Evolutionary conservation across 1,140 invertebrate species (phyloP).

Genomic region (Chironomus tepperi): DNA sequence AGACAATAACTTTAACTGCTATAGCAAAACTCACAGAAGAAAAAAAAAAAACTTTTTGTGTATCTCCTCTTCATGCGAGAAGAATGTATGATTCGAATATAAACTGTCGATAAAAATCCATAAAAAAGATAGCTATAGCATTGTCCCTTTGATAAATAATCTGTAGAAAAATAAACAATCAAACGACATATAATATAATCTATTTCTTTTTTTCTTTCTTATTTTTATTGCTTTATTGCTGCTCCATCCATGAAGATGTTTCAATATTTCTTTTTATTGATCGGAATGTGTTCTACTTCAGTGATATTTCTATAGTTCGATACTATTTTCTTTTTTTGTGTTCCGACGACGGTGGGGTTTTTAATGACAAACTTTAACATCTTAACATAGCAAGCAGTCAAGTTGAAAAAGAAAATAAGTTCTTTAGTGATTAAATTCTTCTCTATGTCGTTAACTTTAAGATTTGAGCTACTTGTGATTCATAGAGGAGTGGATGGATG

Average conservation of each 20-base stretch:
- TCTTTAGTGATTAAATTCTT: conserved; percentile 14
- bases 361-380: conserved; percentile 14
- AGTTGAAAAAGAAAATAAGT: conserved; percentile 14
- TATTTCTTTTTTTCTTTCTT: conserved; percentile 5
- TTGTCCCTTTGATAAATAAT: conserved; percentile 14
- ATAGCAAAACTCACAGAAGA: too few relatives aligned
- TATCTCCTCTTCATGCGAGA: not conserved
- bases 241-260: conserved; percentile 5
- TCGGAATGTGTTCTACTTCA: conserved; percentile 12
- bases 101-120: conserved; percentile 13
- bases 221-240: conserved; percentile 14
- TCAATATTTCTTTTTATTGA: not conserved
- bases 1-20: too few relatives aligned
- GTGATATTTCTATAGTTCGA: not conserved
- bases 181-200: conserved; percentile 8
- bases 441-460: not conserved
- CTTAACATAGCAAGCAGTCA: conserved; percentile 12
- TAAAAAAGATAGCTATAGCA: conserved; percentile 4
- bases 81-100: conserved; percentile 12
- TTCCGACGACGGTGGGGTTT: not conserved
- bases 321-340: too few relatives aligned
- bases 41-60: too few relatives aligned
- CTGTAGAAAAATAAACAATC: conserved; percentile 14
- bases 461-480: not conserved
- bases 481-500: not conserved